phyloP scores from a whole-genome alignment of 2,113 vertebrate species.

The Ondatra zibethicus region DNA sequence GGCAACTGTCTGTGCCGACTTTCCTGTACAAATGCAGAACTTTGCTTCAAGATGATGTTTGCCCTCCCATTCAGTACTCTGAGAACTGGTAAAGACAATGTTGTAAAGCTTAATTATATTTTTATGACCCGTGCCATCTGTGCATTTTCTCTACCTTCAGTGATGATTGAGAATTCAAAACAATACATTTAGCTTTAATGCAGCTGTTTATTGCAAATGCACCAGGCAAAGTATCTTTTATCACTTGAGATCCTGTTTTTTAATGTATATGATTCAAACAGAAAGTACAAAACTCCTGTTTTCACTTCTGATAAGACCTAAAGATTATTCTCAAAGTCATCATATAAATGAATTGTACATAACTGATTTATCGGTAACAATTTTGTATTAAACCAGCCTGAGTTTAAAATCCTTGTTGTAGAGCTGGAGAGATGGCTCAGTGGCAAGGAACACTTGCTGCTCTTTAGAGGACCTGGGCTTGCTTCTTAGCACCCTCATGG shows the following conservation, averaged over 20 bases:
- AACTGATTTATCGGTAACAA: conserved; percentile 1
- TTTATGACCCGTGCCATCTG: conserved; percentile 77
- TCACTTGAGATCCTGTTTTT: conserved; percentile 39
- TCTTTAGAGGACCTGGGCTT: not conserved
- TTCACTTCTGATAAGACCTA: conserved; percentile 35
- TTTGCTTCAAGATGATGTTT: not conserved
- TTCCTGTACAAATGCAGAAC: not conserved
- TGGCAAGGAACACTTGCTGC: not conserved
- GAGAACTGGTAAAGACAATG: conserved; percentile 65
- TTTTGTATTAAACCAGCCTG: not conserved
- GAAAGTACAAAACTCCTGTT: not conserved
- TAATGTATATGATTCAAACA: conserved; percentile 36
- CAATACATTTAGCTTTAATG: conserved; percentile 52
- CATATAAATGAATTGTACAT: conserved; percentile 25
- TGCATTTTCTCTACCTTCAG: conserved; percentile 71
- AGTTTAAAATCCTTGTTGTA: conserved; percentile 19
- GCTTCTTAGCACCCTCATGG: not conserved
- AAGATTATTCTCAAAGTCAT: conserved; percentile 26
- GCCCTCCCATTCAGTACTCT: not conserved
- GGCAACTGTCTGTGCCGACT: not conserved
- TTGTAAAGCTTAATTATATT: conserved; percentile 70
- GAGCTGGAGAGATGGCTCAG: not conserved
- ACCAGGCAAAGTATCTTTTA: conserved; percentile 49
- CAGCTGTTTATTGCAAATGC: conserved; percentile 44
- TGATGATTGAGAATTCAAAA: conserved; percentile 59